phyloP scores from a whole-genome alignment of 2,888 invertebrate genomes.

The Dicycla oo region DNA sequence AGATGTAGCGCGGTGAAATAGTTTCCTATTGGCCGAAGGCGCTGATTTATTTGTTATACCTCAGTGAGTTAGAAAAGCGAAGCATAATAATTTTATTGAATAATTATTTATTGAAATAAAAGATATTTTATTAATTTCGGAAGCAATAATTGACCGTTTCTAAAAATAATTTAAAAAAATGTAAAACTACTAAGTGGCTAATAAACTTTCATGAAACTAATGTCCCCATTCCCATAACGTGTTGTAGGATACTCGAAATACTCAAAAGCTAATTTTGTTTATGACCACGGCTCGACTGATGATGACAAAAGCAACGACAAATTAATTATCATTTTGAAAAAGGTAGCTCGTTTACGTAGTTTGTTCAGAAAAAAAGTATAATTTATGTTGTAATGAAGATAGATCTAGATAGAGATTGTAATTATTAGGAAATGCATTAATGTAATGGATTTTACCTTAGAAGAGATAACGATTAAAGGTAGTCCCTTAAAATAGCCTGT shows the following conservation, averaged over 20 bases:
- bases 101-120: too few relatives aligned
- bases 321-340: slow-evolving; percentile 1
- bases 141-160: neutral
- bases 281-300: neutral
- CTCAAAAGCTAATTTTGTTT: slow-evolving; percentile 4
- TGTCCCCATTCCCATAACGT: neutral
- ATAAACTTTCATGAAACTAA: slow-evolving; percentile 1
- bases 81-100: too few relatives aligned
- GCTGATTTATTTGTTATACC: neutral
- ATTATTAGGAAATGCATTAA: slow-evolving; percentile 4
- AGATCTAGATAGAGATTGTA: neutral
- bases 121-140: neutral
- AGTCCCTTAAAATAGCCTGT: neutral
- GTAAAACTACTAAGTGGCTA: neutral
- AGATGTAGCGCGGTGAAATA: neutral
- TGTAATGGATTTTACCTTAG: slow-evolving; percentile 3
- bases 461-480: neutral
- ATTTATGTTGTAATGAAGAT: slow-evolving; percentile 12
- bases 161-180: neutral
- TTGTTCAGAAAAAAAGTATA: neutral
- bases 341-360: neutral
- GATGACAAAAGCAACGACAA: neutral
- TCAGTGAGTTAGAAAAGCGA: neutral
- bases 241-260: neutral
- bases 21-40: neutral